These are phyloP conservation scores for Dryocosmus kuriphilus DNA, from an alignment of 2,888 invertebrate species.

Conservation along the genomic window DNA sequence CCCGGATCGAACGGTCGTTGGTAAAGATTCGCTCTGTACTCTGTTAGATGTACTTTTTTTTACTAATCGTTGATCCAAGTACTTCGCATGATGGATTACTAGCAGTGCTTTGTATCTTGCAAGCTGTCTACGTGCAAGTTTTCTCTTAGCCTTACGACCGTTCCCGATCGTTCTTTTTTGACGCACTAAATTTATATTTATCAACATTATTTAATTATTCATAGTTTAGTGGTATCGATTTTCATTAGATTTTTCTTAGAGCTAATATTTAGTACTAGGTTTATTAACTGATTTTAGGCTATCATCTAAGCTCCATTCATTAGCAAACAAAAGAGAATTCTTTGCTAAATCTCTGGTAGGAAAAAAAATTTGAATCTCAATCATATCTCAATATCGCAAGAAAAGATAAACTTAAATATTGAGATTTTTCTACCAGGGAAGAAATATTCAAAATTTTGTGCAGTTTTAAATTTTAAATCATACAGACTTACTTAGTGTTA, in stretches of 20 bases:
- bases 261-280: neutral
- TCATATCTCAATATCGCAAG: no score
- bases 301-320: neutral
- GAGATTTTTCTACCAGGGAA: no score
- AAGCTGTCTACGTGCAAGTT: slow-evolving; percentile 10
- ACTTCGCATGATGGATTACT: slow-evolving; percentile 29
- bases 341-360: no score
- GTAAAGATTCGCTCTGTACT: slow-evolving; percentile 53
- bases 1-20: slow-evolving; percentile 66
- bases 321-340: neutral
- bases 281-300: neutral
- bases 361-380: no score
- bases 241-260: neutral
- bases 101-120: slow-evolving; percentile 37
- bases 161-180: slow-evolving; percentile 58
- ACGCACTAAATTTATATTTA: slow-evolving; percentile 45
- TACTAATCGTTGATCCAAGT: slow-evolving; percentile 28
- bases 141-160: slow-evolving; percentile 57
- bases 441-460: no score
- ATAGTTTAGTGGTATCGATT: neutral
- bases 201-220: slow-evolving; percentile 6
- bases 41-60: slow-evolving; percentile 10
- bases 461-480: no score
- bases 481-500: neutral
- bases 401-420: no score